Percentiles rank a stretch among this genome's conserved stretches.
These are phyloP conservation scores for Caiman crocodilus DNA, from an alignment of 2,797 vertebrate genomes.

Conservation along the genomic window DNA sequence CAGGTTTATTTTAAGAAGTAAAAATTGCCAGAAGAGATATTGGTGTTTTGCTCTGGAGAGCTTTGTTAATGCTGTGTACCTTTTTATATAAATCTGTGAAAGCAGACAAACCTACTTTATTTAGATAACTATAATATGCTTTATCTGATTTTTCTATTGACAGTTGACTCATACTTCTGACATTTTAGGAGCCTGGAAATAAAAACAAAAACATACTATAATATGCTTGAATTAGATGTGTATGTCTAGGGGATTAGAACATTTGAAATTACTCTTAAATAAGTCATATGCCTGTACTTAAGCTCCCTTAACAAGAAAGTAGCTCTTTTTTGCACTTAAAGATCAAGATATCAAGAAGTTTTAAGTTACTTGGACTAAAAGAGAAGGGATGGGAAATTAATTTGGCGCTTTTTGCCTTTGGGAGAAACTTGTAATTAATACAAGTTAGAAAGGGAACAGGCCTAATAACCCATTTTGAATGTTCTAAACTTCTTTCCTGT, in stretches of 20 bases:
- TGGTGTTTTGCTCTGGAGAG: constrained; percentile 1
- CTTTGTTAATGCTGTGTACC: background rate
- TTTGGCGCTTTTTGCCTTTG: background rate
- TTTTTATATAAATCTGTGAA: constrained; percentile 30
- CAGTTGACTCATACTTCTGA: background rate
- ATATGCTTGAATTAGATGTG: background rate
- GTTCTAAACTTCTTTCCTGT: background rate
- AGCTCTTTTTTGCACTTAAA: background rate
- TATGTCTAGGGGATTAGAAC: background rate
- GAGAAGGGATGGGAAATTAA: background rate
- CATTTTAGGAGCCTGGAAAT: background rate
- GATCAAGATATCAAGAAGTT: background rate
- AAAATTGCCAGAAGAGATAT: background rate
- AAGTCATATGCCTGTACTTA: background rate
- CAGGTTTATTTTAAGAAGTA: constrained; percentile 18
- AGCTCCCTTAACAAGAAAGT: background rate
- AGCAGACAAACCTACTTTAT: constrained; percentile 7
- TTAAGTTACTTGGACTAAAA: background rate
- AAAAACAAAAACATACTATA: background rate
- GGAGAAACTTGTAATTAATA: background rate
- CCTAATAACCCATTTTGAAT: background rate
- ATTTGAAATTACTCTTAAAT: background rate
- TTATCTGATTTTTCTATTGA: constrained; percentile 38
- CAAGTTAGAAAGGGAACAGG: background rate
- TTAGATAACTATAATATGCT: constrained; percentile 3